These are phyloP conservation scores for Chelonus formosanus DNA, from an alignment of 2,888 invertebrate species.

Conservation along the genomic window DNA sequence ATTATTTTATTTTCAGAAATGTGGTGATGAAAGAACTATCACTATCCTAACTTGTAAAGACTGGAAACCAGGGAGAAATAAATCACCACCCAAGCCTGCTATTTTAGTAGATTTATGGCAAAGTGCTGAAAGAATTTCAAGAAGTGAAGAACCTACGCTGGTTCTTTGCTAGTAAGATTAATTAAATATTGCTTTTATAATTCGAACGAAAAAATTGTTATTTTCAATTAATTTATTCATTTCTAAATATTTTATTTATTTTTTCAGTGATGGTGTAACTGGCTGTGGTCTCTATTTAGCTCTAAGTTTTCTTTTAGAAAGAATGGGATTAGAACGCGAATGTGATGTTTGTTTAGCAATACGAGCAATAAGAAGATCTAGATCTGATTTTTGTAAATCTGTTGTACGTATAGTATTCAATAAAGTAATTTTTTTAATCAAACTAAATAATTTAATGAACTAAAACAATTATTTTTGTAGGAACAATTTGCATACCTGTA, in stretches of 20 bases:
- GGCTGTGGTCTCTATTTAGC: slow-evolving; percentile 66
- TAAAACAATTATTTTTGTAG: no score
- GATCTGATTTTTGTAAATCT: slow-evolving; percentile 61
- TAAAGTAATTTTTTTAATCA: no score
- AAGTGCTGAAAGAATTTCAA: slow-evolving; percentile 54
- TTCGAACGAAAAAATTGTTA: no score
- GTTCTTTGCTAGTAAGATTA: slow-evolving; percentile 63
- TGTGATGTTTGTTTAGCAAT: slow-evolving; percentile 67
- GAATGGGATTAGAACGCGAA: slow-evolving; percentile 66
- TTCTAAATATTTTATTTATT: slow-evolving; percentile 1
- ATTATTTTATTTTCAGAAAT: slow-evolving; percentile 35
- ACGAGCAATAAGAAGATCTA: slow-evolving; percentile 63
- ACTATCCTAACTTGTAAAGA: slow-evolving; percentile 50
- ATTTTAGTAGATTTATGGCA: slow-evolving; percentile 60
- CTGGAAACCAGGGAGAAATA: slow-evolving; percentile 52
- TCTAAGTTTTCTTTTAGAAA: slow-evolving; percentile 64
- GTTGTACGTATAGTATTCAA: slow-evolving; percentile 48
- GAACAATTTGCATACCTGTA: no score
- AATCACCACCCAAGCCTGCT: slow-evolving; percentile 49
- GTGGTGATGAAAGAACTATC: slow-evolving; percentile 35
- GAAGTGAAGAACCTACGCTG: slow-evolving; percentile 55
- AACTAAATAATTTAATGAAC: no score
- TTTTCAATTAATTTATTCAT: not conserved
- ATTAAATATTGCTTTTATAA: not conserved
- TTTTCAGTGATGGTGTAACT: slow-evolving; percentile 65